These are phyloP conservation scores for Melinaea menophilus DNA, from an alignment of 2,888 invertebrate genomes.

Conservation along the genomic window DNA sequence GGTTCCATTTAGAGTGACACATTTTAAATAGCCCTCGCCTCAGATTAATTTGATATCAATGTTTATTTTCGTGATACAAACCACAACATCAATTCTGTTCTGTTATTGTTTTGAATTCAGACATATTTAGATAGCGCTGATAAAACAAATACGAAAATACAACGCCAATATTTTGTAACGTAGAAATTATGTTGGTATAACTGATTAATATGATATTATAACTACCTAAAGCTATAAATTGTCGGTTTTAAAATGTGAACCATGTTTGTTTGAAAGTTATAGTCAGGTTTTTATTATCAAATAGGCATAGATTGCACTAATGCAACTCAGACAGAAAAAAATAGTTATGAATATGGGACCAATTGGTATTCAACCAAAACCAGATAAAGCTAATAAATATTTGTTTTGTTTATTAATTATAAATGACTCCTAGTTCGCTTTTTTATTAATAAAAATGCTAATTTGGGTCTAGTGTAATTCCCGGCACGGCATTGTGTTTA, in stretches of 20 bases:
- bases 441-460: too few species aligned
- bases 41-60: conserved; percentile 17
- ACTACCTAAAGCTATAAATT: not conserved
- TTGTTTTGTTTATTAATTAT: too few species aligned
- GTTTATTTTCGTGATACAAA: conserved; percentile 7
- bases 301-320: too few species aligned
- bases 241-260: too few species aligned
- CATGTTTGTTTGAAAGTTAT: too few species aligned
- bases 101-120: conserved; percentile 1
- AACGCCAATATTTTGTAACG: not conserved
- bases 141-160: not conserved
- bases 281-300: too few species aligned
- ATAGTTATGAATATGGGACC: too few species aligned
- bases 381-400: too few species aligned
- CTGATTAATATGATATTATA: not conserved
- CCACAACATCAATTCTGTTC: conserved; percentile 3
- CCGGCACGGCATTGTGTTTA: not conserved
- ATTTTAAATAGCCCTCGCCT: conserved; percentile 18
- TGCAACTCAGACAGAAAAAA: too few species aligned
- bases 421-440: too few species aligned
- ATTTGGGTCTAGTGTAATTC: not conserved
- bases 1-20: conserved; percentile 11
- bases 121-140: conserved; percentile 3
- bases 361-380: too few species aligned
- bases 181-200: not conserved